These are phyloP conservation scores for Cecropterus lyciades DNA, from an alignment of 1,140 invertebrate genomes.

Conservation along the genomic window DNA sequence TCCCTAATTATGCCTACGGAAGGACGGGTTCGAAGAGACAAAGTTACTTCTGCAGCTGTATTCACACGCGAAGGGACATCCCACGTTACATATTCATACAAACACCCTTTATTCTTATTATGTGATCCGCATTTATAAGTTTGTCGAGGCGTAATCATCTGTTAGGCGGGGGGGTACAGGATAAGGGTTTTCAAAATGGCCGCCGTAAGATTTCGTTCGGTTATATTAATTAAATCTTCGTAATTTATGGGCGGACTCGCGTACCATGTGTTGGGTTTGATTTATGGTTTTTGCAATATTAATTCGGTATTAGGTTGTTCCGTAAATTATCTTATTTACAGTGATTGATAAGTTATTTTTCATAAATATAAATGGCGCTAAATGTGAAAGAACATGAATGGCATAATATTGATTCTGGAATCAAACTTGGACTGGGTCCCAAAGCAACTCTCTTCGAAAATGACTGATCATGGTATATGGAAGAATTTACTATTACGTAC, in stretches of 20 bases:
- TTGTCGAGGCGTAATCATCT: conserved; percentile 78
- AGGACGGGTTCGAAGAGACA: conserved; percentile 72
- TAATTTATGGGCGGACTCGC: conserved; percentile 74
- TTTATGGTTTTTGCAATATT: conserved; percentile 72
- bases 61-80: background rate
- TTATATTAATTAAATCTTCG: conserved; percentile 82
- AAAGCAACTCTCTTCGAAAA: too few relatives aligned
- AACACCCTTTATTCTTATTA: conserved; percentile 11
- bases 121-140: conserved; percentile 40
- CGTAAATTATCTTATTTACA: conserved; percentile 31
- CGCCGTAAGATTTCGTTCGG: conserved; percentile 80
- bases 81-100: background rate
- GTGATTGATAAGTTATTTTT: conserved; percentile 13
- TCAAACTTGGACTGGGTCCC: too few relatives aligned
- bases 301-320: conserved; percentile 54
- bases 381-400: too few relatives aligned
- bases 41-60: conserved; percentile 46
- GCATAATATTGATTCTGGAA: too few relatives aligned
- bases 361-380: too few relatives aligned
- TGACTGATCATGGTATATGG: too few relatives aligned
- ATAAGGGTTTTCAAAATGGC: conserved; percentile 78
- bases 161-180: conserved; percentile 65
- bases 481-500: too few relatives aligned
- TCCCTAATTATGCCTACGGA: conserved; percentile 81
- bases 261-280: conserved; percentile 66